Evolutionary conservation across 2,888 invertebrate genomes (phyloP).

Genomic region (Belgica antarctica): DNA sequence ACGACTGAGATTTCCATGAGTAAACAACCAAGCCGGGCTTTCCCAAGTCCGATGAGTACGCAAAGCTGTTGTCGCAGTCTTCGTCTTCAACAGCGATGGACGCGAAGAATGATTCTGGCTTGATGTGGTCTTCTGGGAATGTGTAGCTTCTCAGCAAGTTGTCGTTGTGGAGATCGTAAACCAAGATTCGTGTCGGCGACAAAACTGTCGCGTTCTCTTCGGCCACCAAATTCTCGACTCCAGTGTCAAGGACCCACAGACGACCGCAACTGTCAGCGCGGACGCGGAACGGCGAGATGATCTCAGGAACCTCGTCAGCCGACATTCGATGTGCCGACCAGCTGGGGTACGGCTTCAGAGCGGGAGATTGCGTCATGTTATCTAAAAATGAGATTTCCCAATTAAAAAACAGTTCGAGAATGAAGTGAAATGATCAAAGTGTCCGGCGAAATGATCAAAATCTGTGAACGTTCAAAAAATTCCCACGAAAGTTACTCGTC

Average conservation of each 20-base stretch:
- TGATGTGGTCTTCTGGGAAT: constrained; percentile 65
- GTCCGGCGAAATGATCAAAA: too few species aligned
- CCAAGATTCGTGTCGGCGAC: constrained; percentile 63
- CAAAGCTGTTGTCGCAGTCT: constrained; percentile 69
- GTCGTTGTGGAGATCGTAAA: constrained; percentile 72
- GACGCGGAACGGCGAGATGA: constrained; percentile 71
- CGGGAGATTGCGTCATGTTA: constrained; percentile 64
- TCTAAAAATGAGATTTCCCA: constrained; percentile 55
- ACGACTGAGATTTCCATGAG: constrained; percentile 68
- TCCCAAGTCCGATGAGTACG: constrained; percentile 70
- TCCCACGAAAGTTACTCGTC: constrained; percentile 17
- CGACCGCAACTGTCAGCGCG: constrained; percentile 73
- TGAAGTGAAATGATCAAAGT: neutral
- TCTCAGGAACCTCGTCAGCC: constrained; percentile 58
- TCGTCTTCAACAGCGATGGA: constrained; percentile 75
- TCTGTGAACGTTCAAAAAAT: too few species aligned
- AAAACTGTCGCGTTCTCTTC: constrained; percentile 55
- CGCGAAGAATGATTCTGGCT: constrained; percentile 68
- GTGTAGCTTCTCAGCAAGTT: constrained; percentile 64
- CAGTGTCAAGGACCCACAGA: constrained; percentile 77
- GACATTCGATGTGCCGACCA: constrained; percentile 73
- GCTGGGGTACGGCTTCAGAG: constrained; percentile 72
- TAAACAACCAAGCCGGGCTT: constrained; percentile 71
- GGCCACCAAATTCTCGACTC: constrained; percentile 62
- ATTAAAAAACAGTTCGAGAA: neutral